Base-by-base conservation (phyloP, 2,113 vertebrate genomes). In the Bubo blakistoni region DNA sequence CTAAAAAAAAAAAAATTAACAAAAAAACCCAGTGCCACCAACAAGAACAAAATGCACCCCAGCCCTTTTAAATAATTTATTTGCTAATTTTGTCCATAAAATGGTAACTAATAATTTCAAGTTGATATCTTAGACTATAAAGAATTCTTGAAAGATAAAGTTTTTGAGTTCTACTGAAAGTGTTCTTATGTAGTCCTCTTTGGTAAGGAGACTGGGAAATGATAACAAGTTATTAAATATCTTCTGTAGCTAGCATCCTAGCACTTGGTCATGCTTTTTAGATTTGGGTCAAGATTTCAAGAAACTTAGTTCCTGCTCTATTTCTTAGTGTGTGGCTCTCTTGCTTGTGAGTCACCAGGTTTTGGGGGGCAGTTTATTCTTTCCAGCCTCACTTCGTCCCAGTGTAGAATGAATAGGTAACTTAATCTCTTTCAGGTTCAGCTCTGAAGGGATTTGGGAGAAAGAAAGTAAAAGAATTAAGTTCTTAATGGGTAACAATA, bases 21-120 rank as follows among this genome's bases (percentile, higher is more conserved):
- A 54, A 46, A 58, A 36, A 22, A 21, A 4, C 0, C 24, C 13
- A 26, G 4, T 3, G 2, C 26, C 29, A n/a, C 17, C 3, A 30
- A 1, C 9, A 76, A 82, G 4, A 66, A 0, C 5, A 66, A 70
- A 67, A 17, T 10, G 67, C 1, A 0, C 7, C 3, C 4, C 4
- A 38, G 6, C 1, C 7, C 4, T 88, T 72, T 74, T 29, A 5
- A n/a, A n/a, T 57, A 61, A 61, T 25, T 25, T 51, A 38, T 54
- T 88, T 72, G 9, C 2, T 49, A 54, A 14, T 55, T 77, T 40
- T 87, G 3, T 34, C 38, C 2, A 4, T 30, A 42, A 69, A 1
- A 51, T 40, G 2, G 1, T 63, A 80, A 80, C 26, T 42, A 30
- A 29, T 42, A 17, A 15, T 63, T 83, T 83, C n/a, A 44, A 38